Evolutionary conservation across 2,797 vertebrate genomes (phyloP), one percentile per base, ranked within the genome.

Genomic region (Pseudomugil gertrudae): DNA sequence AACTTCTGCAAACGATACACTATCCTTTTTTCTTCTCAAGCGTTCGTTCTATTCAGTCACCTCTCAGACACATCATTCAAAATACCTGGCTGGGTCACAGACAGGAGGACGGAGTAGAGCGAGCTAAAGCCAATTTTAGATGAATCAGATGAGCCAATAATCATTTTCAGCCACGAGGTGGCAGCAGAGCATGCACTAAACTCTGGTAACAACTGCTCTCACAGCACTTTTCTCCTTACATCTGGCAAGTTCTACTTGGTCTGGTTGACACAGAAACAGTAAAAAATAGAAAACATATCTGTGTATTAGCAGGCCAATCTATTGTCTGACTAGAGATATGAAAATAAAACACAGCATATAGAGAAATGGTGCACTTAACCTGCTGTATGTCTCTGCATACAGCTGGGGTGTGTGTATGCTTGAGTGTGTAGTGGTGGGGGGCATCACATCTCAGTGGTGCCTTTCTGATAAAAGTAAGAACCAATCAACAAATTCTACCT

Each of bases 151-250:
- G 48, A 23, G 21, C 7, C 23, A 13, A 14, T 14, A 24, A 2
- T 47, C 0, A 17, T 43, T 68, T 72, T 38, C 9, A 23, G 47
- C 85, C 93, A 93, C 67, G 57, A 91, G 92, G 62, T 81, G 90
- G 84, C 86, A 89, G 78, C 62, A 71, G 69, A 51, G 72, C 58
- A 74, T 17, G 57, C 8, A 21, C 32, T 35, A 23, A 27, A 33
- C n/a, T 17, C 11, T 40, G 33, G 32, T 8, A 9, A 33, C 32
- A 8, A 3, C 10, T 35, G 11, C 14, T 38, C 15, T 38, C 36
- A 38, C 40, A n/a, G 40, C 17, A 43, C 40, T 43, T 1, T n/a
- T 45, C 43, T n/a, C 43, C 19, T 45, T 21, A 21, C 40, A n/a
- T 45, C 43, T 21, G 1, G 3, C 3, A 1, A 21, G 19, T 45